phyloP scores from a whole-genome alignment of 2,113 vertebrate genomes.

The Abramis brama region DNA sequence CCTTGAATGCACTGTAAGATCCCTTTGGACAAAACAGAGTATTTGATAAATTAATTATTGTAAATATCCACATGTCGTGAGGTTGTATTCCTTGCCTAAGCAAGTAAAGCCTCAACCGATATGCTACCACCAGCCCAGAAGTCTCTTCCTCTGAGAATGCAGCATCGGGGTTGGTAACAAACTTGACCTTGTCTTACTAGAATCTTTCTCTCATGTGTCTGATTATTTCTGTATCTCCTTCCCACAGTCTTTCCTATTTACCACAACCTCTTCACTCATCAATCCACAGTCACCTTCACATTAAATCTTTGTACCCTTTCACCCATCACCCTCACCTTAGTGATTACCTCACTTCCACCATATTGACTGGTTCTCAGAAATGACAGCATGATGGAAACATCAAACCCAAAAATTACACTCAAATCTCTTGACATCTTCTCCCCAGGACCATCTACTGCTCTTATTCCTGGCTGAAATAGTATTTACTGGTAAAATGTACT shows the following conservation, averaged over 20 bases:
- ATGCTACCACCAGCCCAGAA: background rate
- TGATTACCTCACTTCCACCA: constrained; percentile 11
- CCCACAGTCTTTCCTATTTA: background rate
- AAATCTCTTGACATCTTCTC: background rate
- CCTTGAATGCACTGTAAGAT: background rate
- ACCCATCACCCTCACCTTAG: constrained; percentile 16
- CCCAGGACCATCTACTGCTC: background rate
- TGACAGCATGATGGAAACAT: background rate
- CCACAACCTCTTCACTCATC: background rate
- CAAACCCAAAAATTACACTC: background rate
- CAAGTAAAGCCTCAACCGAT: background rate
- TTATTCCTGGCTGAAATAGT: background rate
- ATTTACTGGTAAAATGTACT: background rate
- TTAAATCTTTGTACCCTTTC: constrained; percentile 1
- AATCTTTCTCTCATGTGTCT: constrained; percentile 27
- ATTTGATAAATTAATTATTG: background rate
- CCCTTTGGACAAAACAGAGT: background rate
- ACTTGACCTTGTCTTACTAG: constrained; percentile 23
- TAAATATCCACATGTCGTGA: background rate
- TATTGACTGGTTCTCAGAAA: constrained; percentile 9
- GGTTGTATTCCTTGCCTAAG: background rate
- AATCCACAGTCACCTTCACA: constrained; percentile 16
- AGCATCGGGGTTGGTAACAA: background rate
- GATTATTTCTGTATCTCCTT: constrained; percentile 16
- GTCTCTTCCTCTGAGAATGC: constrained; percentile 9